phyloP scores from a whole-genome alignment of 2,113 vertebrate genomes.

The Illadopsis cleaveri region DNA sequence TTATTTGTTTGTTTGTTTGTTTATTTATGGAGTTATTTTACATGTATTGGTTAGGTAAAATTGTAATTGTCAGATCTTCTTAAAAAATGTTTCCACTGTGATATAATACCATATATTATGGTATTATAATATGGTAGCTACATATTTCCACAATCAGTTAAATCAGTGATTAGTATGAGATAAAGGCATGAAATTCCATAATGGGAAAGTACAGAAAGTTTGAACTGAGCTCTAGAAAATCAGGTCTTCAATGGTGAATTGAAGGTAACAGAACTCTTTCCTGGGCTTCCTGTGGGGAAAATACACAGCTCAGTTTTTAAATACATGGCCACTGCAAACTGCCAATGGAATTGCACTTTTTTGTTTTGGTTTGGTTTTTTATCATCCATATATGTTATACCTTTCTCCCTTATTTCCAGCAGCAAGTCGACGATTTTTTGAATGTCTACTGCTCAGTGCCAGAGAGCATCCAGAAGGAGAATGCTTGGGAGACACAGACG shows the following conservation, averaged over 20 bases:
- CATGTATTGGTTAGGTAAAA: neutral
- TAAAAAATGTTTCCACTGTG: neutral
- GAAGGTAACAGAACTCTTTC: neutral
- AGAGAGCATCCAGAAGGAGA: constrained; percentile 78
- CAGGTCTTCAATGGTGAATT: neutral
- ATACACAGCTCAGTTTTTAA: neutral
- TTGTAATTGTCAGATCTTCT: neutral
- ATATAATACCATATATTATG: neutral
- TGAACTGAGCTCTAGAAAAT: neutral
- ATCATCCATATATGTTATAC: neutral
- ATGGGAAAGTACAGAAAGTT: neutral
- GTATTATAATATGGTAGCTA: too few relatives aligned
- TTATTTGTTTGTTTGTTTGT: neutral
- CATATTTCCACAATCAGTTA: neutral
- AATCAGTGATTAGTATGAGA: neutral
- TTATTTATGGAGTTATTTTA: neutral
- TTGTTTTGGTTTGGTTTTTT: neutral
- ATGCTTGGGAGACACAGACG: constrained; percentile 70
- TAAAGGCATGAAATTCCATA: neutral
- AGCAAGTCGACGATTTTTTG: constrained; percentile 80
- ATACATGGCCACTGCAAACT: neutral
- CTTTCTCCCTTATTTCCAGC: neutral
- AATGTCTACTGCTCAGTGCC: constrained; percentile 79
- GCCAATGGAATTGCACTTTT: neutral
- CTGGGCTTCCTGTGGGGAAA: neutral